A percentile compares a stretch with the other conserved stretches of the same genome.
Evolutionary conservation across 2,113 vertebrate genomes (phyloP).

Genomic region (Heteronetta atricapilla): DNA sequence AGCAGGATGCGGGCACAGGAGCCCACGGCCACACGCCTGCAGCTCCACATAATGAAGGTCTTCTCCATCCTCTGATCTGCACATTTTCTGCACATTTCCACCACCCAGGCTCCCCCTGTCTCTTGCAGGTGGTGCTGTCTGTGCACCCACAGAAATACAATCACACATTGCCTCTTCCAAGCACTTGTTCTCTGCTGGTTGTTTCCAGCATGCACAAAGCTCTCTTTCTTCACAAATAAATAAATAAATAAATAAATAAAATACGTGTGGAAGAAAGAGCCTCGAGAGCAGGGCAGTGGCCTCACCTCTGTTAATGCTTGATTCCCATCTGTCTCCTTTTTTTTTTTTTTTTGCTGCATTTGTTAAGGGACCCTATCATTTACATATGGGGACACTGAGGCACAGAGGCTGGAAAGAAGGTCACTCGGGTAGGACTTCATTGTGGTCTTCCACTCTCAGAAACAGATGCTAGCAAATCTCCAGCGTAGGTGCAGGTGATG

Average conservation of each 20-base stretch:
- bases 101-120: neutral
- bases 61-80: neutral
- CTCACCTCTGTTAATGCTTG: accelerated
- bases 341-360: neutral
- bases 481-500: neutral
- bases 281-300: neutral
- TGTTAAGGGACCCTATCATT: neutral
- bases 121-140: neutral
- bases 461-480: neutral
- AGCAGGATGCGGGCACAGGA: neutral
- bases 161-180: neutral
- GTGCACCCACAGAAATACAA: neutral
- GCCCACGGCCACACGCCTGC: neutral
- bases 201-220: neutral
- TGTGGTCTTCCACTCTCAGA: neutral
- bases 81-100: neutral
- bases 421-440: neutral
- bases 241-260: neutral
- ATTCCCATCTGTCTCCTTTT: neutral
- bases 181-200: neutral
- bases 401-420: accelerated
- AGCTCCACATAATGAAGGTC: neutral
- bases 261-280: accelerated
- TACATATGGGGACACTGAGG: neutral
- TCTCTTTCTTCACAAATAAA: neutral